Base-by-base conservation (phyloP, 2,797 vertebrate species). In the Bovichtus diacanthus region DNA sequence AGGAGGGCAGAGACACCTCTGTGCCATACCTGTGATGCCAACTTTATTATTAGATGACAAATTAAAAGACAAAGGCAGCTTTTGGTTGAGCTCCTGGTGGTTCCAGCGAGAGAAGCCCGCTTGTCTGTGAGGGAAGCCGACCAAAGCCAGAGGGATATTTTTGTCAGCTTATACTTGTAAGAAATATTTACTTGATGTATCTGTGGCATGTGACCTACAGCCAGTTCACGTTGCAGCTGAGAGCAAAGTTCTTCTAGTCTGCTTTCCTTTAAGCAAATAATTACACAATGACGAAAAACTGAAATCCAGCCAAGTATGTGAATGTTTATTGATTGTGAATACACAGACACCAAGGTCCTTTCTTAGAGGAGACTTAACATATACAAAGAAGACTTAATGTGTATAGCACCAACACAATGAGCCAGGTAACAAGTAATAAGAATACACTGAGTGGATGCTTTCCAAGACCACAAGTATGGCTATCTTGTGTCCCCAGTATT, bases 41-140 rank as follows among this genome's bases (percentile, higher is more conserved):
- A 76, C 83, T 84, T 87, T 93, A 93, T 93, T 92, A 82, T 93
- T 91, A 90, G 89, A 87, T 76, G 84, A 86, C 86, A 87, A 90
- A 86, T 86, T 83, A 87, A 67, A 89, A 82, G 70, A 91, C 86
- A 91, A 90, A 82, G 60, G 74, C 66, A 55, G 90, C 78, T 87
- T 88, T 87, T 55, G 82, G 83, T 69, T 82, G 60, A 84, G 78
- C 56, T 83, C 70, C 59, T 23, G 23, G 41, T 56, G 84, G 77
- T 86, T 89, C 56, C 56, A 69, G 61, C 0, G 39, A 76, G 65
- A 79, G 69, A 82, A 72, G 44, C 65, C 77, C 10, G 60, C 39
- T 73, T 19, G 73, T 81, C 82, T 82, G 73, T 43, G 46, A 74
- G 43, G 64, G 68, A 71, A 87, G 84, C 83, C 43, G 11, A 60